These are phyloP conservation scores for Centrocercus urophasianus DNA, from an alignment of 2,113 vertebrate species.

Conservation along the genomic window DNA sequence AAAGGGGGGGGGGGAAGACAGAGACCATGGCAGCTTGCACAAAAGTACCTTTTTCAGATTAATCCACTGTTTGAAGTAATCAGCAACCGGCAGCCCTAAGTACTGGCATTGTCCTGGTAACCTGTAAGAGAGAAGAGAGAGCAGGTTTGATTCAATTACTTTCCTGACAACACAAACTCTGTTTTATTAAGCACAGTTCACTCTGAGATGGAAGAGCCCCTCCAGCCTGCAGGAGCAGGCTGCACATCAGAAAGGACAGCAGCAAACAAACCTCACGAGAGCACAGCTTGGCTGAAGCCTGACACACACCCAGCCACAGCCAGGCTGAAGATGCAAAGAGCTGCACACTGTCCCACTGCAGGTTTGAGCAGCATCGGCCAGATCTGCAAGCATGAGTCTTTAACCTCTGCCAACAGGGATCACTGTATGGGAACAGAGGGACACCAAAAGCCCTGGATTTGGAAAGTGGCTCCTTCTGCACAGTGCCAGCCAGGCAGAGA, in stretches of 20 bases:
- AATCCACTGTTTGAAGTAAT: conserved; percentile 92
- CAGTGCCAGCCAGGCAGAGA: rapidly evolving
- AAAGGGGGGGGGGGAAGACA: background rate
- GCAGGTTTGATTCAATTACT: conserved; percentile 68
- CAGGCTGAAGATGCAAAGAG: background rate
- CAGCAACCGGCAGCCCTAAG: conserved; percentile 86
- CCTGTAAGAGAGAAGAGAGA: conserved; percentile 80
- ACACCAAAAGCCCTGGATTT: background rate
- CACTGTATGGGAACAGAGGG: too few relatives aligned
- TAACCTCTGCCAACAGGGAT: too few relatives aligned
- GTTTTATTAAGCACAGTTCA: conserved; percentile 60
- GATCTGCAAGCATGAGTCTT: too few relatives aligned
- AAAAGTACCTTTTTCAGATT: conserved; percentile 88
- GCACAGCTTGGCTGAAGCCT: background rate
- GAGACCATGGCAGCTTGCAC: conserved; percentile 30
- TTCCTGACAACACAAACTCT: conserved; percentile 52
- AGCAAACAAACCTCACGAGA: background rate
- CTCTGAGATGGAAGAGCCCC: conserved; percentile 34
- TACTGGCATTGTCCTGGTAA: conserved; percentile 87
- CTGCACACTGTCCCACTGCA: too few relatives aligned
- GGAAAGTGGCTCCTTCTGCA: background rate
- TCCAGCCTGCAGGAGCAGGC: conserved; percentile 13
- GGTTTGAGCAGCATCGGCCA: too few relatives aligned
- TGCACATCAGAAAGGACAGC: background rate
- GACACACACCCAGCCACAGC: background rate